These are phyloP conservation scores for Artibeus lituratus DNA, from an alignment of 2,797 vertebrate genomes.

Conservation along the genomic window DNA sequence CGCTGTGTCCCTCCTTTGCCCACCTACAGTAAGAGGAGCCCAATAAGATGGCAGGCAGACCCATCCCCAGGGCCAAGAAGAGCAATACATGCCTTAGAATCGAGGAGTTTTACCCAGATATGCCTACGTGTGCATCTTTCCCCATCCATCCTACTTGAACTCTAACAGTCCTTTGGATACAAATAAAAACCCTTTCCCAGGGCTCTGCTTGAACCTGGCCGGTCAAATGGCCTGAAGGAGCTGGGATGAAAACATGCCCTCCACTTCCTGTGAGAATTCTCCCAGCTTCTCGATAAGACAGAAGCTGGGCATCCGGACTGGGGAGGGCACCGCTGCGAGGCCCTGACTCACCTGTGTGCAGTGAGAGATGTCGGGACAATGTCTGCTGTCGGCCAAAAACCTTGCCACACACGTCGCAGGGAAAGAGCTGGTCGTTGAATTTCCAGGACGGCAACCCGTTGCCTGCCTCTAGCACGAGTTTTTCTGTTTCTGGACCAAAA, in stretches of 20 bases:
- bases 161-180: neutral
- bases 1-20: neutral
- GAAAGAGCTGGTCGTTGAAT: slow-evolving; percentile 95
- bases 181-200: neutral
- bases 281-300: neutral
- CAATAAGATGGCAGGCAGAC: neutral
- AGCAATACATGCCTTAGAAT: neutral
- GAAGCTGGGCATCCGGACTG: accelerated
- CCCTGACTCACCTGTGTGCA: slow-evolving; percentile 92
- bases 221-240: neutral
- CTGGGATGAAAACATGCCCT: neutral
- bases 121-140: neutral
- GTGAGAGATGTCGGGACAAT: slow-evolving; percentile 94
- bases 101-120: neutral
- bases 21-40: neutral
- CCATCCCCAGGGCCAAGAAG: neutral
- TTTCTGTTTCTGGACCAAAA: slow-evolving; percentile 89
- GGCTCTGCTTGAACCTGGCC: neutral
- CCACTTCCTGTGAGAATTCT: neutral
- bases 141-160: neutral
- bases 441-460: slow-evolving; percentile 94
- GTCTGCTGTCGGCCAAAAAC: slow-evolving; percentile 99
- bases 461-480: slow-evolving; percentile 89
- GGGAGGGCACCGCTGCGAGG: accelerated
- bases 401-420: slow-evolving; percentile 96